Conservation (phyloP, 2,797 vertebrate species). For the Eulemur coronatus region DNA sequence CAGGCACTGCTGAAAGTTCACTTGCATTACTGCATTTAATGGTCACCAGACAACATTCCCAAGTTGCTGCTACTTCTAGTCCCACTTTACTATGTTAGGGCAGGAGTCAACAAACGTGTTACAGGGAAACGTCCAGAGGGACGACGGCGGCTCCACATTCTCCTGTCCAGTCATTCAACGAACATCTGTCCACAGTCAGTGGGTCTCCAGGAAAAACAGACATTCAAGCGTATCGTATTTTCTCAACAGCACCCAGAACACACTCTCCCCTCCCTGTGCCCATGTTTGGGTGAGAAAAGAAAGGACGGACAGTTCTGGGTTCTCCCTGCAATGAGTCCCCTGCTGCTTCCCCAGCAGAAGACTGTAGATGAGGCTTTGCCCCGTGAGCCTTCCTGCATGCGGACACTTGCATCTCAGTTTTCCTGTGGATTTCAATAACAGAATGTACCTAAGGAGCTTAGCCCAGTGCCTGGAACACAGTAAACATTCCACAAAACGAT, state of each 20-base stretch:
- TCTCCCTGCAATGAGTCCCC: not conserved
- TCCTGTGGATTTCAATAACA: no score
- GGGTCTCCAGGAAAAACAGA: not conserved
- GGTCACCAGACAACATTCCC: no score
- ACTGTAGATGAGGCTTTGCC: not conserved
- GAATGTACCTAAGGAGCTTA: not conserved
- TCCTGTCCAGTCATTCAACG: not conserved
- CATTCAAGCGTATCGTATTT: not conserved
- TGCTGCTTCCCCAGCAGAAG: not conserved
- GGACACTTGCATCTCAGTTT: not conserved
- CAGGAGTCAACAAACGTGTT: fast-evolving
- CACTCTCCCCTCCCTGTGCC: not conserved
- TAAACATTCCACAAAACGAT: no score
- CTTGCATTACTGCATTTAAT: fast-evolving
- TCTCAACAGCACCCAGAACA: no score
- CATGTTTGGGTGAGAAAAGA: no score
- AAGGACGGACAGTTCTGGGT: not conserved
- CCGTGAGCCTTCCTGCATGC: not conserved
- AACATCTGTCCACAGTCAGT: not conserved
- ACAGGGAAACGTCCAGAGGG: not conserved
- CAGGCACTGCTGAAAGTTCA: not conserved
- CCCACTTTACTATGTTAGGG: not conserved
- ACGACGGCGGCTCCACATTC: not conserved
- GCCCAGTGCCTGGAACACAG: not conserved
- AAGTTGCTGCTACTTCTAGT: not conserved